Evolutionary conservation across 1,140 invertebrate genomes (phyloP).

Genomic region (Neodiprion fabricii): DNA sequence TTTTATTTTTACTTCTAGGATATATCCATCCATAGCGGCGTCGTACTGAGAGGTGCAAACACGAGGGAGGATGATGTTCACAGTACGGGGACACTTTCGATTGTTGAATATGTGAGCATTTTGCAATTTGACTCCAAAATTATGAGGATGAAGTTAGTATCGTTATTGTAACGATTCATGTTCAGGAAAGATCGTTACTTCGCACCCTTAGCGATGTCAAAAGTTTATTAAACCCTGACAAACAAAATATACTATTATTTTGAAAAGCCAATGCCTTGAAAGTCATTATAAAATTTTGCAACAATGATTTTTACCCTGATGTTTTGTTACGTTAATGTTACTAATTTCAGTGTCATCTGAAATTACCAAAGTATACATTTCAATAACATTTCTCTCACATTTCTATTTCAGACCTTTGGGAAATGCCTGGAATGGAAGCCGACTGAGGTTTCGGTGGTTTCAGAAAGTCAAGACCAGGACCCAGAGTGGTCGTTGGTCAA

Average conservation of each 20-base stretch:
- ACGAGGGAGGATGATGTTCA: slow-evolving; percentile 57
- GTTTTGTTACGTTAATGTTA: too few species aligned
- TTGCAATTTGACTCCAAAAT: slow-evolving; percentile 12
- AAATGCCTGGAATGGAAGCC: slow-evolving; percentile 81
- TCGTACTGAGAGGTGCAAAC: slow-evolving; percentile 52
- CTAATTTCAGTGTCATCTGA: slow-evolving; percentile 17
- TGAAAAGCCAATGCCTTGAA: too few species aligned
- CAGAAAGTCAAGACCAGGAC: slow-evolving; percentile 77
- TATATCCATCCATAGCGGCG: slow-evolving; percentile 56
- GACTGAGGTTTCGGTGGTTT: slow-evolving; percentile 73
- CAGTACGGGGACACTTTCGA: slow-evolving; percentile 57
- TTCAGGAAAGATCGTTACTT: too few species aligned
- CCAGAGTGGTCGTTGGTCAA: slow-evolving; percentile 84
- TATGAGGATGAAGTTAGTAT: too few species aligned
- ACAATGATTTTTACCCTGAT: too few species aligned
- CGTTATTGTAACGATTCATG: too few species aligned
- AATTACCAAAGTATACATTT: slow-evolving; percentile 11
- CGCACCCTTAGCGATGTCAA: too few species aligned
- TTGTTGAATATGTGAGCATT: slow-evolving; percentile 60
- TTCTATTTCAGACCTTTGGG: slow-evolving; percentile 54
- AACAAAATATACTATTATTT: too few species aligned
- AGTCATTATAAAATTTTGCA: too few species aligned
- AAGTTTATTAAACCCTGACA: too few species aligned
- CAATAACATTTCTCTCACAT: slow-evolving; percentile 12
- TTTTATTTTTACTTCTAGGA: slow-evolving; percentile 45